Base-by-base conservation (phyloP, 2,888 invertebrate species). In the Apamea sordens region DNA sequence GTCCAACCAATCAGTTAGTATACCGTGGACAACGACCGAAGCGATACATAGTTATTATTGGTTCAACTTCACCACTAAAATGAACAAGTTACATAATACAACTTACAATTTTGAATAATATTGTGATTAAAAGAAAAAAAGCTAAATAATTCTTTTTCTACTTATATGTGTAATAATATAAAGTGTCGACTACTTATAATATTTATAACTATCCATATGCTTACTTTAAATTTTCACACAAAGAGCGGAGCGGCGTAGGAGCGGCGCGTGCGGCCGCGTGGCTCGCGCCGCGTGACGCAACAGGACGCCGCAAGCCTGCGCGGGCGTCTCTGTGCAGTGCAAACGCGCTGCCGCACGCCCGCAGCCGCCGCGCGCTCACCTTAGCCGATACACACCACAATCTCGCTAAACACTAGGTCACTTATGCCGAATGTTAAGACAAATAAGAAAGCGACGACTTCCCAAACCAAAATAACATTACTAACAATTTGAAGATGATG, bases 121-220 rank as follows among this genome's bases (percentile, higher is more conserved):
- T 94, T 95, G 96, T 96, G 96, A 96, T 96, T 96, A 96, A 96
- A 92, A 95, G 95, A 96, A 95, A 95, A 95, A 95, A 96, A 95
- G 96, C 96, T 96, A 97, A 97, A 96, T 96, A 97, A 96, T 96
- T 96, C 94, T 95, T 95, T 83, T 96, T 95, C 96, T 97, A 97
- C 97, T 97, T 96, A 96, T 95, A 96, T 94, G 96, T 95, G 96
- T 96, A 96, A 96, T 97, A 96, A 96, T 96, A 96, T 96, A 96
- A 96, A 96, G 96, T 97, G 96, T 96, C 95, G 95, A 95, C 96
- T 97, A 97, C 96, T 96, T 96, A 95, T 95, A 94, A 96, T 94
- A 95, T 94, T 94, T 95, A 96, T 96, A 96, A 95, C 96, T 96
- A 96, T 95, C 92, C 92, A 94, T 95, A 94, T 91, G 93, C 95